Conservation (phyloP, 2,888 invertebrate genomes). For the Melipona beecheii region DNA sequence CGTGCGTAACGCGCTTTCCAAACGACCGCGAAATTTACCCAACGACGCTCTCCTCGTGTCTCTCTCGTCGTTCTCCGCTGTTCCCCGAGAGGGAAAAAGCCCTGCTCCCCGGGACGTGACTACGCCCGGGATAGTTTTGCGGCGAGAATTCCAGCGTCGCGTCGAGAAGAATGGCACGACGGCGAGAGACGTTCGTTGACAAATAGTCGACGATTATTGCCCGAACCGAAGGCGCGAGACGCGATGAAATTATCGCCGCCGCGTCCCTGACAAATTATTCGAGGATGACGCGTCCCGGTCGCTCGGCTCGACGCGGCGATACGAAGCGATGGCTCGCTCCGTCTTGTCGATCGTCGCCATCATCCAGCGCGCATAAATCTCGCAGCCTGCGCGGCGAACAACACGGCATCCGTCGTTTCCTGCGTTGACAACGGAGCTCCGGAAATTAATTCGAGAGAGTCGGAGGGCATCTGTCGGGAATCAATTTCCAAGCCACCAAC, state of each 20-base stretch:
- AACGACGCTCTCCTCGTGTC: not conserved
- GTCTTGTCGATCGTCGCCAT: conserved; percentile 39
- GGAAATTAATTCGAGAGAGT: conserved; percentile 42
- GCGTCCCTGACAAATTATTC: conserved; percentile 66
- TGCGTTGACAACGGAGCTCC: conserved; percentile 2
- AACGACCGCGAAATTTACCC: conserved; percentile 13
- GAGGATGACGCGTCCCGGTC: conserved; percentile 59
- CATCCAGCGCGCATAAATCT: conserved; percentile 38
- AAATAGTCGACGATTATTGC: conserved; percentile 66
- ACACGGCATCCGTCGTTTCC: not conserved
- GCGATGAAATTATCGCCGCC: conserved; percentile 62
- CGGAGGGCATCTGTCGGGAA: conserved; percentile 27
- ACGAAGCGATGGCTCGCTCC: conserved; percentile 31
- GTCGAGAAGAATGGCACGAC: not conserved
- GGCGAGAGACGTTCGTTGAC: conserved; percentile 47
- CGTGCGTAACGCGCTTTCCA: conserved; percentile 5
- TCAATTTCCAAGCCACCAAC: conserved; percentile 22
- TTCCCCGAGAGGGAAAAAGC: too few relatives aligned
- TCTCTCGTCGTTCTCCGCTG: not conserved
- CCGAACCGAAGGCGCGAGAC: conserved; percentile 35
- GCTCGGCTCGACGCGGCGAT: conserved; percentile 38
- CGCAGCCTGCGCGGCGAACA: not conserved
- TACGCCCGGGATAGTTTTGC: not conserved
- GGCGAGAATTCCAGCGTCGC: not conserved
- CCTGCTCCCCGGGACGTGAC: not conserved